Conservation (phyloP, 2,113 vertebrate species). For the Charina bottae region DNA sequence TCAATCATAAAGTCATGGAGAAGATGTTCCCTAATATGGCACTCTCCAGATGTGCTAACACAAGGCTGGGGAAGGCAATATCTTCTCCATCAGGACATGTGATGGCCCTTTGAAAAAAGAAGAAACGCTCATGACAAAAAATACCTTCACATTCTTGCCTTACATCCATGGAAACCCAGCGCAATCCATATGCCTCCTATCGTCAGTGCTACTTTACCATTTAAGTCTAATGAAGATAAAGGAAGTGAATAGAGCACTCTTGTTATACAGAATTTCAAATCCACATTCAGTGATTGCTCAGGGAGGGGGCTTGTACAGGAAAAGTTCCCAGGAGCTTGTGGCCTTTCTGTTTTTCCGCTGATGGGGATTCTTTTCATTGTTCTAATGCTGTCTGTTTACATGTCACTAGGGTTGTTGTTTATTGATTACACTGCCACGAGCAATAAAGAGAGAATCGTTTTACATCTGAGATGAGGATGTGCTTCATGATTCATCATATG, state of each 20-base stretch:
- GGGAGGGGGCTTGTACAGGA: neutral
- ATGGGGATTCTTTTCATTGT: constrained; percentile 25
- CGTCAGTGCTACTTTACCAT: neutral
- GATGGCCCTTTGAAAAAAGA: neutral
- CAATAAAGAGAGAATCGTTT: constrained; percentile 26
- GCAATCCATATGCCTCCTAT: neutral
- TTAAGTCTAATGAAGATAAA: neutral
- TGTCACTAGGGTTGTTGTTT: constrained; percentile 12
- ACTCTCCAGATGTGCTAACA: neutral
- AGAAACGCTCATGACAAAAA: neutral
- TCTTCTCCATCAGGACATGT: neutral
- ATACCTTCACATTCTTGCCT: neutral
- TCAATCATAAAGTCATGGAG: neutral
- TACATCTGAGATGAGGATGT: constrained; percentile 34
- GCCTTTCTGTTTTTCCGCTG: constrained; percentile 19
- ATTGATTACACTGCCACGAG: constrained; percentile 45
- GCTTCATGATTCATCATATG: constrained; percentile 17
- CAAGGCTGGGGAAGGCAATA: neutral
- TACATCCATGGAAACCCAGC: neutral
- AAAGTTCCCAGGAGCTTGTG: neutral
- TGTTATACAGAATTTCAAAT: neutral
- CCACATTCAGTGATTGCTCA: neutral
- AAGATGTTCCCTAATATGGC: neutral
- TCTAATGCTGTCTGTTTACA: neutral
- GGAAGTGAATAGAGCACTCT: neutral